phyloP scores from a whole-genome alignment of 2,888 invertebrate genomes.

The Chrysolina oricalcia region DNA sequence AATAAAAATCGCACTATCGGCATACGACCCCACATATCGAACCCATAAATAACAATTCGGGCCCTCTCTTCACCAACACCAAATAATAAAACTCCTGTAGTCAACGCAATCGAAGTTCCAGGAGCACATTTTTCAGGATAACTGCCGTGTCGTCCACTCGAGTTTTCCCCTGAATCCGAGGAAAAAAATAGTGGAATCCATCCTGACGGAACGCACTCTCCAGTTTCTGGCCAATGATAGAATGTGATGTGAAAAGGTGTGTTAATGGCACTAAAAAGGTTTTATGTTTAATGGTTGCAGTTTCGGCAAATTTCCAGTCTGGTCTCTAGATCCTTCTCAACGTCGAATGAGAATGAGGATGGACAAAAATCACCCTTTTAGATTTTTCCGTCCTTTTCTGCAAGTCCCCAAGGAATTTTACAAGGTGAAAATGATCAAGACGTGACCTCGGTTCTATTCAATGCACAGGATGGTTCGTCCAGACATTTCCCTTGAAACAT shows the following conservation, averaged over 20 bases:
- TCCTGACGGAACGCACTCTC: conserved; percentile 4
- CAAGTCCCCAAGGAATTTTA: not conserved
- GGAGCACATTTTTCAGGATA: conserved; percentile 19
- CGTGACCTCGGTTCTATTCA: too few species aligned
- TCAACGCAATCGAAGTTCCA: conserved; percentile 15
- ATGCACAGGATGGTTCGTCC: too few species aligned
- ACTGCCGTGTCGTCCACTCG: conserved; percentile 23
- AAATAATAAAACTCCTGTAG: conserved; percentile 4
- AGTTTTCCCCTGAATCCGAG: not conserved
- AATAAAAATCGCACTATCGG: conserved; percentile 4
- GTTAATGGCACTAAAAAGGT: conserved; percentile 48
- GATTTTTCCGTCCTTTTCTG: not conserved
- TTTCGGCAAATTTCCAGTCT: conserved; percentile 36
- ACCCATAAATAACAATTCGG: conserved; percentile 10
- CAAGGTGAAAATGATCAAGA: not conserved
- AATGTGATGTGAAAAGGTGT: conserved; percentile 46
- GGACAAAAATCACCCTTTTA: conserved; percentile 12
- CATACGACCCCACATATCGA: not conserved
- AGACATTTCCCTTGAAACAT: too few species aligned
- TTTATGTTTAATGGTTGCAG: conserved; percentile 46
- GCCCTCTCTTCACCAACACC: not conserved
- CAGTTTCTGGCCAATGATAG: conserved; percentile 32
- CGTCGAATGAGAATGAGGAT: conserved; percentile 14
- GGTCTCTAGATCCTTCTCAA: conserved; percentile 17
- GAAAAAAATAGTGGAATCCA: conserved; percentile 14